These are phyloP conservation scores for Penaeus chinensis DNA, from an alignment of 1,140 invertebrate species.

Conservation along the genomic window DNA sequence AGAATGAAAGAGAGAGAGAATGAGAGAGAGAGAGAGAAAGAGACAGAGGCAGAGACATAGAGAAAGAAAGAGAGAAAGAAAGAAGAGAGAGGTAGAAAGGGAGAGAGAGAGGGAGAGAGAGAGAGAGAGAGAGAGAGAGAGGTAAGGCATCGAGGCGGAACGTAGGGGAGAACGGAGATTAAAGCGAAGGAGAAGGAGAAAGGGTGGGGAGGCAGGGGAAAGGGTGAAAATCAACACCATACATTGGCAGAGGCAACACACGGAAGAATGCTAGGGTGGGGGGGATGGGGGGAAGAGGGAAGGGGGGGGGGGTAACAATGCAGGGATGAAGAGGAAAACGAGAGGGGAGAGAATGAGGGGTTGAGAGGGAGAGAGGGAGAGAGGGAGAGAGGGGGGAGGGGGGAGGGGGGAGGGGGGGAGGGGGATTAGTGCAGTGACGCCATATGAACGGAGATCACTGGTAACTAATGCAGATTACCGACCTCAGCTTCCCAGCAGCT, in stretches of 20 bases:
- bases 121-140: constrained; percentile 9
- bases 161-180: background rate
- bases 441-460: constrained; percentile 2
- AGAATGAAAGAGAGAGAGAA: background rate
- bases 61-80: constrained; percentile 26
- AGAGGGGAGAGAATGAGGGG: background rate
- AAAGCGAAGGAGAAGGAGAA: constrained; percentile 14
- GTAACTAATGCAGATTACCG: too few species aligned
- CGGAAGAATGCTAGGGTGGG: background rate
- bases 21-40: constrained; percentile 30
- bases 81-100: background rate
- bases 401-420: background rate
- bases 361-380: background rate
- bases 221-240: background rate
- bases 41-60: constrained; percentile 28
- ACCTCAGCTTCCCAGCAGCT: constrained; percentile 1
- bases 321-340: background rate
- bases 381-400: background rate
- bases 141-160: background rate
- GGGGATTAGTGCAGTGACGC: constrained; percentile 6
- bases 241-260: background rate
- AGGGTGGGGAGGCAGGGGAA: background rate
- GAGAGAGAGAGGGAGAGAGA: background rate
- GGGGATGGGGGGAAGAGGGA: background rate
- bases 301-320: background rate